These are phyloP conservation scores for Phrynocephalus vlangalii DNA, from an alignment of 2,797 vertebrate genomes.

Conservation along the genomic window DNA sequence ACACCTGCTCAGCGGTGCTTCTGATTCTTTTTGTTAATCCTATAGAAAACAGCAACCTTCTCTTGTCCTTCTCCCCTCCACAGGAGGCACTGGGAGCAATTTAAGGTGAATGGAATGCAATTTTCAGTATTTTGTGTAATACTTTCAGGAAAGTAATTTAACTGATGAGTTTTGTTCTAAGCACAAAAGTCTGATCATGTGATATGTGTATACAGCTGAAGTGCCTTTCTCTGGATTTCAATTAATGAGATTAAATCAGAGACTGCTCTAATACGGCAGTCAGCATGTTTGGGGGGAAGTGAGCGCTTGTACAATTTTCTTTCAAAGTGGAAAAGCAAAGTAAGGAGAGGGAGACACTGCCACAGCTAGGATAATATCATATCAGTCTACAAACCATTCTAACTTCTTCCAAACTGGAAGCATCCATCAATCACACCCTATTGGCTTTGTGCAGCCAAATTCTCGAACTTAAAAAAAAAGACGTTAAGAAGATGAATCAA, in stretches of 20 bases:
- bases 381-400: conserved; percentile 24
- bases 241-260: conserved; percentile 39
- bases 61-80: neutral
- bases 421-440: conserved; percentile 27
- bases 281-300: conserved; percentile 16
- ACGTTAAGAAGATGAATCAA: conserved; percentile 33
- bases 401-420: neutral
- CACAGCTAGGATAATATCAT: neutral
- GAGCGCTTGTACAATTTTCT: conserved; percentile 11
- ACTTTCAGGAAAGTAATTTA: conserved; percentile 64
- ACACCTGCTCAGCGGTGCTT: conserved; percentile 47
- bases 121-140: conserved; percentile 59
- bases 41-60: conserved; percentile 51
- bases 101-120: conserved; percentile 51
- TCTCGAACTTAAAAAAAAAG: conserved; percentile 23
- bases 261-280: conserved; percentile 23
- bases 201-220: conserved; percentile 30
- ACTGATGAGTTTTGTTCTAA: conserved; percentile 57
- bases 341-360: neutral
- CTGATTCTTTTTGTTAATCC: conserved; percentile 51
- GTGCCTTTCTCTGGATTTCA: conserved; percentile 46
- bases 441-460: conserved; percentile 24
- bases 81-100: conserved; percentile 43
- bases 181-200: conserved; percentile 52
- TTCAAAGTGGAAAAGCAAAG: neutral